phyloP scores from a whole-genome alignment of 2,113 vertebrate genomes.

The Corythoichthys haematopterus region DNA sequence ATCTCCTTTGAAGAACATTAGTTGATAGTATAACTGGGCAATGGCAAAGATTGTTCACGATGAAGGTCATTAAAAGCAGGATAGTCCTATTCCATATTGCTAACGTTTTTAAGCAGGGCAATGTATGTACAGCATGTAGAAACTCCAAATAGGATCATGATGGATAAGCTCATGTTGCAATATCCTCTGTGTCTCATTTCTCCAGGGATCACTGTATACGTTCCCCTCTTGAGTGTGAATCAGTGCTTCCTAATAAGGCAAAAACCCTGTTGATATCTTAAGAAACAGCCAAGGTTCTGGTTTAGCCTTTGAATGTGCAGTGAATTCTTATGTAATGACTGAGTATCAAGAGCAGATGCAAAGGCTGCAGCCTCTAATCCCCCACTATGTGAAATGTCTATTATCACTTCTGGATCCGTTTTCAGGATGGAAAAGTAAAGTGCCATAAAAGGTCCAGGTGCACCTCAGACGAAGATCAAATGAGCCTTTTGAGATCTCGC shows the following conservation, averaged over 20 bases:
- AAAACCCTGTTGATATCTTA: constrained; percentile 48
- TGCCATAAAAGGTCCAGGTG: constrained; percentile 43
- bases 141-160: constrained; percentile 2
- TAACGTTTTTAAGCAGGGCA: neutral
- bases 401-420: constrained; percentile 30
- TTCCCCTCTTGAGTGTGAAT: constrained; percentile 34
- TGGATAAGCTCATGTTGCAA: constrained; percentile 44
- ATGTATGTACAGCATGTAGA: constrained; percentile 2
- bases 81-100: neutral
- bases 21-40: neutral
- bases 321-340: constrained; percentile 55
- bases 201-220: constrained; percentile 15
- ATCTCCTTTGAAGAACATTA: neutral
- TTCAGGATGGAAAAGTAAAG: constrained; percentile 20
- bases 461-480: constrained; percentile 15
- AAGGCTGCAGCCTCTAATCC: constrained; percentile 23
- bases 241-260: constrained; percentile 73
- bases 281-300: constrained; percentile 35
- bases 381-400: constrained; percentile 39
- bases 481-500: constrained; percentile 1
- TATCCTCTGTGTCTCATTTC: constrained; percentile 27
- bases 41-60: neutral
- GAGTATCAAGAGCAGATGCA: constrained; percentile 26
- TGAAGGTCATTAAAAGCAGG: no score
- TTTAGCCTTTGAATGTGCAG: constrained; percentile 37